Base-by-base conservation (phyloP, 2,113 vertebrate species). In the Microcebus tavaratra region DNA sequence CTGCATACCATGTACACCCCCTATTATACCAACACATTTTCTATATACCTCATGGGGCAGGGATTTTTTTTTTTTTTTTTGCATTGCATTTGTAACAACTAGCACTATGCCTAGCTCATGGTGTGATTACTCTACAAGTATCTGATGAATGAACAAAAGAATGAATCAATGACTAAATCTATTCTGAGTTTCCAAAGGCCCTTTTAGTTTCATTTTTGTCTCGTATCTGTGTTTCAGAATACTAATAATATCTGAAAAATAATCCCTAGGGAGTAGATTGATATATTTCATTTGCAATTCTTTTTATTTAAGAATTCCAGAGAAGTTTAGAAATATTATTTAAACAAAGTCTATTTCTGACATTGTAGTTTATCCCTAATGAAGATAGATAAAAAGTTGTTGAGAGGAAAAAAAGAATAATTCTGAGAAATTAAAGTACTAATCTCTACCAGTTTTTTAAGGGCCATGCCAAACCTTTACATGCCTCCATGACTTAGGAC, bases 271-370 rank as follows among this genome's bases (percentile, higher is more conserved):
- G 27, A 81, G 13, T 12, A 86, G 42, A 86, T 59, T 59, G 15
- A 34, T 59, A 2, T 75, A 90, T 67, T 90, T 92, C 23, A 39
- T 55, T 87, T 82, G 50, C 57, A 73, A 48, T 79, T 25, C 2
- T 5, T 85, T 92, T 85, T 89, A 80, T 80, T 20, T 31, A 87
- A 50, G n/a, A 95, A 97, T 90, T 14, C 14, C 10, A 55, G 81
- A 76, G 27, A 42, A 65, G 6, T 82, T 97, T 53, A 63, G 39
- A 93, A 91, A 82, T 93, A 68, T 42, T 85, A 91, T 61, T 39
- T 76, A 39, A 76, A 75, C 6, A 73, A 67, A 53, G 39, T 70
- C 23, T 53, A 13, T 17, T 78, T 86, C 5, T 81, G 27, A 42
- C 39, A 42, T 86, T 84, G 8, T 70, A 34, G 31, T 89, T 36